Evolutionary conservation across 2,888 invertebrate genomes (phyloP).

Genomic region (Heliconius aoede): DNA sequence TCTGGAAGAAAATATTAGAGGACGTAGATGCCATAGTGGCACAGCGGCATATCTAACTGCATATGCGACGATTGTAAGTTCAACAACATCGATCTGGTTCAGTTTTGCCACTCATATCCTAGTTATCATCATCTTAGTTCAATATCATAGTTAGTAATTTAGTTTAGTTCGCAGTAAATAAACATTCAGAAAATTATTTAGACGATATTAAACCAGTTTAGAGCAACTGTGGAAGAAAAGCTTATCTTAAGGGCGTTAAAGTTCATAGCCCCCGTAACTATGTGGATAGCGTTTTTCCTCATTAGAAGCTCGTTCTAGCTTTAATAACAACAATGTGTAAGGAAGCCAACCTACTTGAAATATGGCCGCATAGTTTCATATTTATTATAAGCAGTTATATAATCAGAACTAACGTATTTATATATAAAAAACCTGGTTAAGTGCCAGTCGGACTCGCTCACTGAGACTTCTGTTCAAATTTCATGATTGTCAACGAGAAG

Average conservation of each 20-base stretch:
- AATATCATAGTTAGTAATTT: too few relatives aligned
- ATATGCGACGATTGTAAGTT: not conserved
- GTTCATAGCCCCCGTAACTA: constrained; percentile 61
- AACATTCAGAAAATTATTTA: constrained; percentile 2
- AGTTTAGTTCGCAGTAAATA: not conserved
- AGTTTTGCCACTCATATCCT: too few relatives aligned
- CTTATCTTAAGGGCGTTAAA: constrained; percentile 58
- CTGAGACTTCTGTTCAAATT: too few relatives aligned
- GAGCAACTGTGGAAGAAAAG: constrained; percentile 58
- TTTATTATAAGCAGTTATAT: constrained; percentile 3
- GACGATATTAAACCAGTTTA: constrained; percentile 61
- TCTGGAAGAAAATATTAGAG: too few relatives aligned
- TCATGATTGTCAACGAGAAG: too few relatives aligned
- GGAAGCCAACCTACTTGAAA: constrained; percentile 32
- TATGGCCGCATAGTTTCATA: constrained; percentile 10
- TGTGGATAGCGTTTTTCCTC: constrained; percentile 66
- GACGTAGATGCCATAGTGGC: not conserved
- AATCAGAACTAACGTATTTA: not conserved
- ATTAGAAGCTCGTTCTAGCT: constrained; percentile 60
- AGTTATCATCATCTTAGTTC: too few relatives aligned
- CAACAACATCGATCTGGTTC: not conserved
- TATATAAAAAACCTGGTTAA: not conserved
- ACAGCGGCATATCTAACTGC: not conserved
- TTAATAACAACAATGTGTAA: constrained; percentile 54
- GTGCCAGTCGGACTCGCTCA: too few relatives aligned